These are phyloP conservation scores for Xiphophorus maculatus DNA, from an alignment of 2,113 vertebrate genomes.

Conservation along the genomic window DNA sequence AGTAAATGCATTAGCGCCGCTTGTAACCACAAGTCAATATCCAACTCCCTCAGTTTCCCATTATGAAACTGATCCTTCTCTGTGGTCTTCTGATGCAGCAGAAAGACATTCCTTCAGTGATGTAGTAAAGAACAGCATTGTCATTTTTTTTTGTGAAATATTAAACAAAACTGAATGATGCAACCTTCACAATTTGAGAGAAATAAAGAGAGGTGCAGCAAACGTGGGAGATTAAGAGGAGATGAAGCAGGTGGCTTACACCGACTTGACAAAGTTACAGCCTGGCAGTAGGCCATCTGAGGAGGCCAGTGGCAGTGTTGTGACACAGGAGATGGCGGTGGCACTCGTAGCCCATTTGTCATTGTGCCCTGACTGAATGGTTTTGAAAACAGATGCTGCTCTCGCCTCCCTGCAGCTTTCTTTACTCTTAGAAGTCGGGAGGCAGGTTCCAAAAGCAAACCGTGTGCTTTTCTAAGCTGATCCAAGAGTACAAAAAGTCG, in stretches of 20 bases:
- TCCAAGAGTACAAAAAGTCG: not conserved
- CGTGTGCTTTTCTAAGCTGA: not conserved
- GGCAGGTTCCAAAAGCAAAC: conserved; percentile 14
- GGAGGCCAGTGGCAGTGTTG: conserved; percentile 28
- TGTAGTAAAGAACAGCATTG: not conserved
- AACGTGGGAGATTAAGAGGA: conserved; percentile 21
- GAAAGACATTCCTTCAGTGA: conserved; percentile 13
- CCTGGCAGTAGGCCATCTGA: conserved; percentile 27
- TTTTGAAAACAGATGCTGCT: conserved; percentile 23
- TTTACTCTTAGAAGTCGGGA: not conserved
- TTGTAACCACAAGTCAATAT: conserved; percentile 31
- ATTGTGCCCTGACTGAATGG: conserved; percentile 2
- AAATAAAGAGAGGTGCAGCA: conserved; percentile 10
- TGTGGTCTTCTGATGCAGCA: conserved; percentile 14
- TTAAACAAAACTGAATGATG: not conserved
- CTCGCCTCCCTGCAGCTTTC: conserved; percentile 1
- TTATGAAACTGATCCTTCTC: conserved; percentile 24
- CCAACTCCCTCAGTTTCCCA: conserved; percentile 8
- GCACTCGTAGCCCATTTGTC: conserved; percentile 62
- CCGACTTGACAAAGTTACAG: conserved; percentile 54
- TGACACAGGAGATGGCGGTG: conserved; percentile 53
- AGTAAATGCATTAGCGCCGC: conserved; percentile 34
- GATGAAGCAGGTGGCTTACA: conserved; percentile 28
- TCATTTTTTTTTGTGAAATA: conserved; percentile 11
- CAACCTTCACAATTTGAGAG: not conserved